Evolutionary conservation across 2,888 invertebrate species (phyloP), one percentile per base, ranked within the genome.

Genomic region (Stomorhina lunata): DNA sequence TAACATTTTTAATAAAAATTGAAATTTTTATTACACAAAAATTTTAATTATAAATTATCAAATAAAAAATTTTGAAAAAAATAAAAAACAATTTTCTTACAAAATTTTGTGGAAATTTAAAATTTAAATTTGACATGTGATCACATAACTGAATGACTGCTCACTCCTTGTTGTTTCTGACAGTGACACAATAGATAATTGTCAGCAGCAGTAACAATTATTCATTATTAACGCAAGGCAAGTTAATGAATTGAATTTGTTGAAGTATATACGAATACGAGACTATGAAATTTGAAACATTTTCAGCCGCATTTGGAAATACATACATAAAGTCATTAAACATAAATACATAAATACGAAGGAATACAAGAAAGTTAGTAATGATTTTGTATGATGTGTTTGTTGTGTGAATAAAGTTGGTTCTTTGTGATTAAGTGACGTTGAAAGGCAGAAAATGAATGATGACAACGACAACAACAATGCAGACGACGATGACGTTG

Each of bases 371-470:
- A 43, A 25, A 53, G 20, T 34, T 43, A 50, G 34, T 12, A 22
- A 48, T 37, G n/a, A 25, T 43, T 34, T 68, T 53, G n/a, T 17
- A 10, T 72, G 4, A n/a, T 37, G 37, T 43, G n/a, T 5, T 43
- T 43, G 6, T 43, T 43, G 40, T 12, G 40, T 2, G 9, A 20
- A 10, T 6, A 7, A 55, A 48, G 22, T 7, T 50, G 7, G 4
- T 32, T 68, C 32, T 61, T 27, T 32, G n/a, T 45, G 15, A 71
- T 65, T 57, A 72, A 65, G 65, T 57, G 57, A 22, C 10, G 27
- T 48, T 48, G 40, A 50, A 66, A 50, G 40, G 71, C 78, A 72
- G 72, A 45, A 72, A 57, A 65, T 61, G 50, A 32, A 45, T 76
- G 22, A 29, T 57, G 57, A 5, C n/a, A n/a, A n/a, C n/a, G n/a